phyloP scores from a whole-genome alignment of 2,797 vertebrate species.

The Coccyzus lansbergi region DNA sequence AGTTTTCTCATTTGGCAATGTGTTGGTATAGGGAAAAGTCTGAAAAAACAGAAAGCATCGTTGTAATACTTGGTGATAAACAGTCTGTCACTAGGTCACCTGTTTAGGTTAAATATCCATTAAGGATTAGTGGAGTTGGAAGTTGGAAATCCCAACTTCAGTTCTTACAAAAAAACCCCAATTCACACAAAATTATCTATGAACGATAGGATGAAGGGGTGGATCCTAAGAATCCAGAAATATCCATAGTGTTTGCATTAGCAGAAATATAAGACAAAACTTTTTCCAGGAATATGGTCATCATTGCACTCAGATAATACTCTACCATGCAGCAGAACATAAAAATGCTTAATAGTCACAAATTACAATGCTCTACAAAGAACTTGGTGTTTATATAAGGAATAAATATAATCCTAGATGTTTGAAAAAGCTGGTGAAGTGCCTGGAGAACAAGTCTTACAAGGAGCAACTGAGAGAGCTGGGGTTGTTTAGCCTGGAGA shows the following conservation, averaged over 20 bases:
- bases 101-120: background rate
- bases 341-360: background rate
- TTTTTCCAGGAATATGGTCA: background rate
- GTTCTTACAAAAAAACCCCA: background rate
- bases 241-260: background rate
- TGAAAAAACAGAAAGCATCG: slow-evolving; percentile 4
- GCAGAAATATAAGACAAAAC: background rate
- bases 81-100: background rate
- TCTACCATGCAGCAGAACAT: background rate
- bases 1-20: background rate
- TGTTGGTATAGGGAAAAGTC: background rate
- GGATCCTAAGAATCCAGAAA: background rate
- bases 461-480: too few relatives aligned
- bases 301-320: background rate
- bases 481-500: too few relatives aligned
- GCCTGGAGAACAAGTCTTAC: too few relatives aligned
- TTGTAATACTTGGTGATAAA: background rate
- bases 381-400: background rate
- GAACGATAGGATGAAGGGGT: background rate
- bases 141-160: background rate
- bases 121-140: too few relatives aligned
- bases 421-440: too few relatives aligned
- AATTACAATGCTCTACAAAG: background rate
- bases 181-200: background rate
- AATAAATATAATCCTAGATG: background rate